Percentiles rank a stretch among this genome's conserved stretches.
These are phyloP conservation scores for Rhipidura dahli DNA, from an alignment of 2,113 vertebrate species.

Conservation along the genomic window DNA sequence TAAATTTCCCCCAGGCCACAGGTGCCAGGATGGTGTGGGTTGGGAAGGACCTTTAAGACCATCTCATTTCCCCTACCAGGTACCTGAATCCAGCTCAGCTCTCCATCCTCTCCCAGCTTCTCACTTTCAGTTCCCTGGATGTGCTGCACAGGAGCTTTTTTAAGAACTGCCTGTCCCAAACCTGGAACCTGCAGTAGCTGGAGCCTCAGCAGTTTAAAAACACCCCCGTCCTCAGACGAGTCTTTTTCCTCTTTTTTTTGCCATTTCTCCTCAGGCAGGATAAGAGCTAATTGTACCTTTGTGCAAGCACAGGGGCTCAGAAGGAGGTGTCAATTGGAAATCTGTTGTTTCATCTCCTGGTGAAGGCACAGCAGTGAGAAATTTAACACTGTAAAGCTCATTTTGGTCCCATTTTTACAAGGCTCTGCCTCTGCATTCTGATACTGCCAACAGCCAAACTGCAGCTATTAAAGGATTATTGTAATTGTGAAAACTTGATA, in stretches of 20 bases:
- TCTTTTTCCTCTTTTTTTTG: neutral
- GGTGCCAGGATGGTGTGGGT: neutral
- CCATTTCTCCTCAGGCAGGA: neutral
- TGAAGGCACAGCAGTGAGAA: neutral
- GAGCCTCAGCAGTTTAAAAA: neutral
- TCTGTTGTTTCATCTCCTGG: neutral
- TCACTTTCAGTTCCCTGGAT: neutral
- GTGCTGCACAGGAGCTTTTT: neutral
- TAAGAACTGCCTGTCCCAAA: neutral
- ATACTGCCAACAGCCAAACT: neutral
- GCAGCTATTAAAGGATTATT: slow-evolving; percentile 44
- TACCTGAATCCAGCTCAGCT: neutral
- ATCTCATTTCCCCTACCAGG: neutral
- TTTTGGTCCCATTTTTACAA: neutral
- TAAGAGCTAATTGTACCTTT: neutral
- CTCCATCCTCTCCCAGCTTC: neutral
- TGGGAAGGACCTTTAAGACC: neutral
- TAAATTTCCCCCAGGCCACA: neutral
- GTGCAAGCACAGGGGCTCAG: neutral
- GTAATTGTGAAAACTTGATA: slow-evolving; percentile 12
- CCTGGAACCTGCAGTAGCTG: neutral
- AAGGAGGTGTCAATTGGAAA: slow-evolving; percentile 2
- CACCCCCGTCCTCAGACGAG: neutral
- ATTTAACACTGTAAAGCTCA: neutral
- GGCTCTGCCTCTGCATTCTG: neutral